phyloP scores from a whole-genome alignment of 2,113 vertebrate genomes.

The Eulacestoma nigropectus region DNA sequence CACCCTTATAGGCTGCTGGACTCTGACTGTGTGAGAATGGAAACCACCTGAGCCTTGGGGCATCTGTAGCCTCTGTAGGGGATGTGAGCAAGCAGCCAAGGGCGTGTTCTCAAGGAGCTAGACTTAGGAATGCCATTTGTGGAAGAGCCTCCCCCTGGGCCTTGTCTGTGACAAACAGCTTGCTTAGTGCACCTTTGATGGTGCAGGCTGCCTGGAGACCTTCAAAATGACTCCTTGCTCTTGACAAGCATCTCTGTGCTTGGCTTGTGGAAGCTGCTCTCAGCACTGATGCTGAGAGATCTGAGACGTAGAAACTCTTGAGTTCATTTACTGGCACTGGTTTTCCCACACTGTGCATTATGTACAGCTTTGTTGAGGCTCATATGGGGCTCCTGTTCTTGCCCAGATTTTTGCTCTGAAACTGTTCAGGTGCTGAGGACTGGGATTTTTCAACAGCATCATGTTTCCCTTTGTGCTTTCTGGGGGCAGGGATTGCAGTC shows the following conservation, averaged over 20 bases:
- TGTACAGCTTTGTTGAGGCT: not conserved
- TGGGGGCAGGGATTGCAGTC: not conserved
- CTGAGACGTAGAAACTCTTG: not conserved
- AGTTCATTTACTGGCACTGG: not conserved
- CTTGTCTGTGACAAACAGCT: not conserved
- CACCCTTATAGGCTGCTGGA: not conserved
- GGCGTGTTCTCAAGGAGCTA: rapidly evolving
- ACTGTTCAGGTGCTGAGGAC: not conserved
- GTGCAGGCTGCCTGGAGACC: not conserved
- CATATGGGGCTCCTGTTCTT: not conserved
- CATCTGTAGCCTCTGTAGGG: not conserved
- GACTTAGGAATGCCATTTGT: rapidly evolving
- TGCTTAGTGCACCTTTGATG: not conserved
- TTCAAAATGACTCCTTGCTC: not conserved
- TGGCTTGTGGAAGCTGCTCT: not conserved
- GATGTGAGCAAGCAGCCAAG: not conserved
- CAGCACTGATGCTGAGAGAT: not conserved
- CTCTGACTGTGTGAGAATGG: not conserved
- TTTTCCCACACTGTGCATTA: not conserved
- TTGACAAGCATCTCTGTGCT: not conserved
- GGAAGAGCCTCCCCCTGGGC: not conserved
- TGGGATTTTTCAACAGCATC: not conserved
- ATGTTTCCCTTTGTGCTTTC: not conserved
- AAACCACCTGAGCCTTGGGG: not conserved
- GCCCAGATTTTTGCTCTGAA: not conserved